Evolutionary conservation across 2,113 vertebrate genomes (phyloP), one percentile per base, ranked within the genome.

Genomic region (Malurus alboscapulatus): DNA sequence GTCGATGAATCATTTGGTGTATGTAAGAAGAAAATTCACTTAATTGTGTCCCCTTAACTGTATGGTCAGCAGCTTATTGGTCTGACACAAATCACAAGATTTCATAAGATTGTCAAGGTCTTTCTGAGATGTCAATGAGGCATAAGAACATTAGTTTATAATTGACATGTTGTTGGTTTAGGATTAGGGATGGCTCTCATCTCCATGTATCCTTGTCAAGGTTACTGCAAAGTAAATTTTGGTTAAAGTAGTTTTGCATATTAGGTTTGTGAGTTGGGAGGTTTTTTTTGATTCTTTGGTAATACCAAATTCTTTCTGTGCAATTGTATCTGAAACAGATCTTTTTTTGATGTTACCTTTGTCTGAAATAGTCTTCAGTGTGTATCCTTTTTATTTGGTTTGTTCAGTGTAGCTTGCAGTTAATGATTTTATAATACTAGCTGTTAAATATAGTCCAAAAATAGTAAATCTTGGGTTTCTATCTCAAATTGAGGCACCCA

Each of bases 171-270:
- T 57, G 11, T n/a, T 54, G 34, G 9, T 42, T 66, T 26, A 78
- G 29, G 59, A 36, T 30, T 84, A 15, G 34, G 30, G 42, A 80
- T 30, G 14, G 2, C 44, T 71, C 32, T 76, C 7, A 6, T 75
- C 24, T 67, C 17, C 5, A 0, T 32, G 1, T 45, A 29, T 78
- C 13, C 29, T 74, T 63, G 14, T 47, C 36, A 47, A 61, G 27
- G 15, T 53, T 75, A 8, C 44, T 75, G 2, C 0, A 4, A 85
- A 65, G 16, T 53, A 48, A 36, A n/a, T 47, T 19, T 76, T 73
- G 2, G 17, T 59, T n/a, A 0, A 61, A 79, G 6, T 78, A 4
- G n/a, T 65, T 53, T 62, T 53, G 10, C 0, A 0, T 47, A 14
- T 7, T 32, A 15, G 3, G 2, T 27, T 50, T 82, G 19, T 38